These are phyloP conservation scores for Rhynchopsitta pachyrhyncha DNA, from an alignment of 2,113 vertebrate genomes.

Conservation along the genomic window DNA sequence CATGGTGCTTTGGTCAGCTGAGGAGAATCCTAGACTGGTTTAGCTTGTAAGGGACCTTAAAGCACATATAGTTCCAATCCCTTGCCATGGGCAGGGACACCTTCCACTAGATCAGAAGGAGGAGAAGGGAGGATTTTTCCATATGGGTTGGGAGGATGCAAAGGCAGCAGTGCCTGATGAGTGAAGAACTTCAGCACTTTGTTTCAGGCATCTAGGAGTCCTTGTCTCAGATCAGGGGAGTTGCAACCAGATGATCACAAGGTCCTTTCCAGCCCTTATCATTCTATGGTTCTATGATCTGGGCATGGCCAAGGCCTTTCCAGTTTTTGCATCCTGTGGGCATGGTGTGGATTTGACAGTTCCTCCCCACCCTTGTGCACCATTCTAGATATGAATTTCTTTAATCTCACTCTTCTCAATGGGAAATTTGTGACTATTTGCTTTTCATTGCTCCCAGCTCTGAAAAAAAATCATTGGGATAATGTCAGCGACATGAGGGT, in stretches of 20 bases:
- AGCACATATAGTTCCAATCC: not conserved
- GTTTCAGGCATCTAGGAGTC: fast-evolving
- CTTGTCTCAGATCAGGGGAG: fast-evolving
- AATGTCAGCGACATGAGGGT: not conserved
- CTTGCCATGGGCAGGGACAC: not conserved
- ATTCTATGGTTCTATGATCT: not conserved
- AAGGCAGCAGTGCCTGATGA: not conserved
- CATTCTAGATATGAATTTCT: fast-evolving
- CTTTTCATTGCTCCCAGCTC: not conserved
- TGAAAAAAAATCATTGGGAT: not conserved
- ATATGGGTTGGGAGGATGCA: not conserved
- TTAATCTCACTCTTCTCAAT: not conserved
- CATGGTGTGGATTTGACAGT: fast-evolving
- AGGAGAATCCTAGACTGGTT: not conserved
- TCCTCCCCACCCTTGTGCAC: fast-evolving
- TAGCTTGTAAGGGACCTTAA: not conserved
- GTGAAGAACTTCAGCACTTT: not conserved
- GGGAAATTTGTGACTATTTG: not conserved
- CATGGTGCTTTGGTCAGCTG: fast-evolving
- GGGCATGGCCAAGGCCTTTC: not conserved
- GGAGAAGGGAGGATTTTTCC: not conserved
- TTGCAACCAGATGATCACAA: not conserved
- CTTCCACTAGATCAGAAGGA: not conserved
- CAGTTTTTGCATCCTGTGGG: not conserved
- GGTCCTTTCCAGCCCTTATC: not conserved